phyloP scores from a whole-genome alignment of 2,888 invertebrate species.

The Aporophyla nigra region DNA sequence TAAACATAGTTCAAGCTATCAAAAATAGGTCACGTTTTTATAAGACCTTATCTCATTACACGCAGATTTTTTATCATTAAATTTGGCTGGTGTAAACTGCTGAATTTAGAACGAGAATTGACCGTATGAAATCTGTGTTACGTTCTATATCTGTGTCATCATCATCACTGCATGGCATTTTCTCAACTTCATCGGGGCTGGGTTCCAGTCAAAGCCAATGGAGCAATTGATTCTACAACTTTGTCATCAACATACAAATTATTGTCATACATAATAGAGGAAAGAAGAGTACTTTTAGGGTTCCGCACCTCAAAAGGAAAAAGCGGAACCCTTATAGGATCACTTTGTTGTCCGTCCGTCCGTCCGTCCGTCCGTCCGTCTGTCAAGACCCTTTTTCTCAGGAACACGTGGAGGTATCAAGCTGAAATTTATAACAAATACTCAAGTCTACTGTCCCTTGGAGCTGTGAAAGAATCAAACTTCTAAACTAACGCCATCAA shows the following conservation, averaged over 20 bases:
- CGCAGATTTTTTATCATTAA: not conserved
- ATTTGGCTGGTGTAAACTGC: conserved; percentile 3
- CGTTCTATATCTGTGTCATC: not conserved
- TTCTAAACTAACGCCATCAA: no score
- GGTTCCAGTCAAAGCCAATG: not conserved
- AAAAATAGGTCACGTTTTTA: conserved; percentile 21
- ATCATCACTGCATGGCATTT: not conserved
- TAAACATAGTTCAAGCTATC: conserved; percentile 19
- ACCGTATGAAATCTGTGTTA: not conserved
- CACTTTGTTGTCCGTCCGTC: no score
- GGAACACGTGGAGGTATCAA: no score
- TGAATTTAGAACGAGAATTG: not conserved
- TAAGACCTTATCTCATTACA: conserved; percentile 10
- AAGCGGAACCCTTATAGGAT: no score
- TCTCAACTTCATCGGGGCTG: not conserved
- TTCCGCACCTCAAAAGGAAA: no score
- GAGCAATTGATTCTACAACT: not conserved
- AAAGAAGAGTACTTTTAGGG: conserved; percentile 7
- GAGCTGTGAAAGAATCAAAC: no score
- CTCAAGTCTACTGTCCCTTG: no score
- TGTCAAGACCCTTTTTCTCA: no score
- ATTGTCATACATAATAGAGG: conserved; percentile 24
- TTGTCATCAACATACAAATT: not conserved
- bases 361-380: no score
- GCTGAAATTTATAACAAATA: no score